Conservation (phyloP, 2,113 vertebrate genomes). For the Sinocyclocheilus grahami region DNA sequence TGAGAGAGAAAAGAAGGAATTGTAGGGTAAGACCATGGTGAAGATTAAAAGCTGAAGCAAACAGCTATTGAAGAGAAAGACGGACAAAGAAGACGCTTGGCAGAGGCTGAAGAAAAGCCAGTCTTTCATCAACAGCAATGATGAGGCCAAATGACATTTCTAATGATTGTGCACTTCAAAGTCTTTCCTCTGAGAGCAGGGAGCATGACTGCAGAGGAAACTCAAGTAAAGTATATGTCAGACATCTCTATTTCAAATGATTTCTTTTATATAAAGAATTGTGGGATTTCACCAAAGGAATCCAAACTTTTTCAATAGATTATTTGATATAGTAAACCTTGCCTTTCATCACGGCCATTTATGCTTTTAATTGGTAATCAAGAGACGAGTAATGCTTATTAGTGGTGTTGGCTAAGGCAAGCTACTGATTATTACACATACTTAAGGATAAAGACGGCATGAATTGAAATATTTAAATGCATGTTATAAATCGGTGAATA, state of each 20-base stretch:
- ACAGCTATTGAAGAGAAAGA: constrained; percentile 28
- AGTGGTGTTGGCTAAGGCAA: background rate
- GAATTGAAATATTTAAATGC: too few relatives aligned
- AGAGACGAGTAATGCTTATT: background rate
- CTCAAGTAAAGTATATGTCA: background rate
- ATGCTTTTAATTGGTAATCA: background rate
- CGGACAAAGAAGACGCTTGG: constrained; percentile 21
- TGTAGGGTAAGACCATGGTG: constrained; percentile 6
- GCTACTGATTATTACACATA: background rate
- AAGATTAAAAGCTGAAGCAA: constrained; percentile 46
- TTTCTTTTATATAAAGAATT: constrained; percentile 25
- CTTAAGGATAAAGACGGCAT: too few relatives aligned
- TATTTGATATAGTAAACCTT: background rate
- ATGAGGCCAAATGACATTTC: constrained; percentile 51
- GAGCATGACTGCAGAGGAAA: constrained; percentile 16
- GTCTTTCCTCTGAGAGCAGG: constrained; percentile 26
- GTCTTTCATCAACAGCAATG: constrained; percentile 51
- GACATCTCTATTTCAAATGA: background rate
- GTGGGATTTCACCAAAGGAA: constrained; percentile 11
- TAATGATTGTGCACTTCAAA: constrained; percentile 55
- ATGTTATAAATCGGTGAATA: too few relatives aligned
- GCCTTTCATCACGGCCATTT: background rate
- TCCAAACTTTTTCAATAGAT: background rate
- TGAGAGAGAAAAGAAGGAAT: background rate
- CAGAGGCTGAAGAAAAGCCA: constrained; percentile 27